These are phyloP conservation scores for Hydrozoanthus gracilis DNA, from an alignment of 92 coral and sea anemone genomes.

Conservation along the genomic window DNA sequence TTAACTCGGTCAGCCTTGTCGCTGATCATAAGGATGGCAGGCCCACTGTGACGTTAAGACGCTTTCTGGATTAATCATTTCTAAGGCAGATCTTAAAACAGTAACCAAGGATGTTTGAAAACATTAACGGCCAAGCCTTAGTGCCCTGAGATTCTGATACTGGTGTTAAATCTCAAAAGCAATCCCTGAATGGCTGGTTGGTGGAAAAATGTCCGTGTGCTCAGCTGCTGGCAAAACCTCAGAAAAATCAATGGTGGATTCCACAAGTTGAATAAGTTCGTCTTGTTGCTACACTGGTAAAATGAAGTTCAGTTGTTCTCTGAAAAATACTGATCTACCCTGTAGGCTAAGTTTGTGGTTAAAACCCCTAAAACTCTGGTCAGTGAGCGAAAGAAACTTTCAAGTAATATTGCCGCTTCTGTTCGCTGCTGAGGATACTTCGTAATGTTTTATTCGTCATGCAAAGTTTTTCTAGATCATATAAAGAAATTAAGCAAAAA, in stretches of 20 bases:
- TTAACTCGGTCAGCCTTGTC: too few relatives aligned
- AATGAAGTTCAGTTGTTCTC: constrained; percentile 9
- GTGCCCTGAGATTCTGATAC: constrained; percentile 18
- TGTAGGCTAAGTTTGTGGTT: constrained; percentile 20
- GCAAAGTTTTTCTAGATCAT: constrained; percentile 22
- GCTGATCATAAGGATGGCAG: too few relatives aligned
- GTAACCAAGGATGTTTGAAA: constrained; percentile 25
- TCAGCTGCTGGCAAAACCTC: constrained; percentile 26
- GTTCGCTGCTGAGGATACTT: constrained; percentile 20
- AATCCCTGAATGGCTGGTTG: constrained; percentile 11
- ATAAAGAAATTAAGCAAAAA: constrained; percentile 11
- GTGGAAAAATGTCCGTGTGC: constrained; percentile 8
- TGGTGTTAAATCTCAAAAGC: constrained; percentile 22
- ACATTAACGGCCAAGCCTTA: constrained; percentile 19
- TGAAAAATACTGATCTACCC: background rate
- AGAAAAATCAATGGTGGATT: constrained; percentile 30
- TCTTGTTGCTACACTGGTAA: background rate
- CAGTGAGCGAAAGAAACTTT: constrained; percentile 24
- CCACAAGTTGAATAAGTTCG: constrained; percentile 7
- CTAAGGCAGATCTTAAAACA: too few relatives aligned
- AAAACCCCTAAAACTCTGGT: background rate
- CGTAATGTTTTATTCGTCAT: constrained; percentile 6
- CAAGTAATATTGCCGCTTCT: constrained; percentile 32
- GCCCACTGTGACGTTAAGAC: too few relatives aligned
- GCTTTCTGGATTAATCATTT: too few relatives aligned